A percentile compares a stretch with the other conserved stretches of the same genome.
phyloP scores from a whole-genome alignment of 2,113 vertebrate genomes.

The Indicator indicator region DNA sequence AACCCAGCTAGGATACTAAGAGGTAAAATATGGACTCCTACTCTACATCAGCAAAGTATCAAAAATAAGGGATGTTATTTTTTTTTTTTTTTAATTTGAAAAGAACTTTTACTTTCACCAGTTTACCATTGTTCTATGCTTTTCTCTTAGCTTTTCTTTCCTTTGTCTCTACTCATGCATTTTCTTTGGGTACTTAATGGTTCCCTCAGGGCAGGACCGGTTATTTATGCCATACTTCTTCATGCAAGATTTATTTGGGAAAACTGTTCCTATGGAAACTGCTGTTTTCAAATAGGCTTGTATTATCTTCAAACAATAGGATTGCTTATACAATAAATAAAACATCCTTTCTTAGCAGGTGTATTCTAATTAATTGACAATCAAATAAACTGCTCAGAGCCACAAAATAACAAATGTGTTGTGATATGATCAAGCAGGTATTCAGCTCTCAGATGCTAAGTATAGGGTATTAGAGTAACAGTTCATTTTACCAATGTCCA shows the following conservation, averaged over 20 bases:
- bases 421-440: neutral
- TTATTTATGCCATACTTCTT: slow-evolving; percentile 80
- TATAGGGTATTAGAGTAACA: neutral
- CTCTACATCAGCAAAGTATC: neutral
- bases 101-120: neutral
- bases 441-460: slow-evolving; percentile 1
- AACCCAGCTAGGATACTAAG: neutral
- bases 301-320: slow-evolving; percentile 74
- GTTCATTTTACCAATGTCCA: neutral
- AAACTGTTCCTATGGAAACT: slow-evolving; percentile 82
- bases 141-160: slow-evolving; percentile 26
- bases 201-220: slow-evolving; percentile 68
- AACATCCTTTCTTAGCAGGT: slow-evolving; percentile 55
- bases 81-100: neutral
- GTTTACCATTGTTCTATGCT: neutral
- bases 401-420: slow-evolving; percentile 22
- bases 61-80: neutral
- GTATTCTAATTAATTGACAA: slow-evolving; percentile 61
- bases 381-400: slow-evolving; percentile 31
- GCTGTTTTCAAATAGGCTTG: slow-evolving; percentile 75
- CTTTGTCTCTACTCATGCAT: slow-evolving; percentile 39
- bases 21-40: neutral
- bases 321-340: slow-evolving; percentile 63
- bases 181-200: slow-evolving; percentile 72
- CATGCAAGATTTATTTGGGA: slow-evolving; percentile 74